These are phyloP conservation scores for Macroglossus sobrinus DNA, from an alignment of 2,113 vertebrate species.

Conservation along the genomic window DNA sequence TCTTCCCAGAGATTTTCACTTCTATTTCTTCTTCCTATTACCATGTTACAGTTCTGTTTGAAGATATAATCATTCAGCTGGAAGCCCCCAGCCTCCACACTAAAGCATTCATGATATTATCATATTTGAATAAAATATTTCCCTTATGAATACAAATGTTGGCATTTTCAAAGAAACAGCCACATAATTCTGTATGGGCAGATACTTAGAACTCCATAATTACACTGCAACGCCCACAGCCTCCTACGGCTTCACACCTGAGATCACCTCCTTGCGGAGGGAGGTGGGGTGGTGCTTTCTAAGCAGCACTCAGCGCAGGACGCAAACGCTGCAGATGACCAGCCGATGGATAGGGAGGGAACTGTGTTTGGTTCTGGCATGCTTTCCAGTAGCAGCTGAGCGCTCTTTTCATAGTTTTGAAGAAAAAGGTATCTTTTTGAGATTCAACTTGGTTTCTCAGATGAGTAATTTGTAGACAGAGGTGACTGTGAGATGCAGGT, in stretches of 20 bases:
- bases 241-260: not conserved
- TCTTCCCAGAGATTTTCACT: constrained; percentile 6
- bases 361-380: not conserved
- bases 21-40: constrained; percentile 9
- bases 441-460: not conserved
- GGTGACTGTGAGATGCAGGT: not conserved
- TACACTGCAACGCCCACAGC: not conserved
- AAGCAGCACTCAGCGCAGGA: not conserved
- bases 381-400: not conserved
- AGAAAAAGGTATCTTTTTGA: not conserved
- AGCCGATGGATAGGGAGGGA: not conserved
- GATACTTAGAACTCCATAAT: constrained; percentile 1
- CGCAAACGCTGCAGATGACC: not conserved
- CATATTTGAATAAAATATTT: constrained; percentile 66
- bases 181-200: constrained; percentile 39
- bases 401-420: not conserved
- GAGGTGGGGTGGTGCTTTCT: not conserved
- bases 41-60: constrained; percentile 34
- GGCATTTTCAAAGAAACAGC: constrained; percentile 36
- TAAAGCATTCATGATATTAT: constrained; percentile 41
- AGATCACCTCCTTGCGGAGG: not conserved
- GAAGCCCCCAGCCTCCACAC: constrained; percentile 16
- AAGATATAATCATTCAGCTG: constrained; percentile 18
- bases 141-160: constrained; percentile 39
- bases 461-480: not conserved